Conservation (phyloP, 2,113 vertebrate genomes). For the Pogonocichla stellata region DNA sequence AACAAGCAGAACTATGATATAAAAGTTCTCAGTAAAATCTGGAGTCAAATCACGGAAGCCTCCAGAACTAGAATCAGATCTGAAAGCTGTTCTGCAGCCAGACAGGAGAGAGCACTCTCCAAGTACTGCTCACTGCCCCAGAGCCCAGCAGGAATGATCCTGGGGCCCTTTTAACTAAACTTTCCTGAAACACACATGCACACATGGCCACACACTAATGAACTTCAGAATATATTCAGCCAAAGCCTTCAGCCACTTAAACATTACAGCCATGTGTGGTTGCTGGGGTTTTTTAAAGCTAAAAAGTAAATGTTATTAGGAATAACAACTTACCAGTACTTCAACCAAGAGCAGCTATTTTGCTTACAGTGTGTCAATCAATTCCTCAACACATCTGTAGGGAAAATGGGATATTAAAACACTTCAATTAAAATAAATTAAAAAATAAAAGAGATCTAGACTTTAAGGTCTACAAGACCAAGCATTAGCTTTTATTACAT, state of each 20-base stretch:
- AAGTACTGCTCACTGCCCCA: background rate
- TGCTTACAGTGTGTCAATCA: slow-evolving; percentile 43
- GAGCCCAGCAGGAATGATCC: background rate
- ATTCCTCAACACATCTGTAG: slow-evolving; percentile 56
- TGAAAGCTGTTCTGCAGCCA: background rate
- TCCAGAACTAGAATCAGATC: background rate
- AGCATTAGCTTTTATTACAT: background rate
- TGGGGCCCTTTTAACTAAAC: background rate
- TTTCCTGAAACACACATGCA: background rate
- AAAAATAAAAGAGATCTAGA: background rate
- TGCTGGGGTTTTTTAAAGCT: background rate
- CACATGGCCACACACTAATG: background rate
- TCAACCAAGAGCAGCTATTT: slow-evolving; percentile 57
- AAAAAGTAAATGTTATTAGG: slow-evolving; percentile 21
- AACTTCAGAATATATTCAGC: background rate
- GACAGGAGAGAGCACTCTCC: background rate
- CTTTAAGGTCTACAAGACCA: background rate
- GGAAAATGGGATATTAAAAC: slow-evolving; percentile 47
- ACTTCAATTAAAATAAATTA: background rate
- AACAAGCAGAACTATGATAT: background rate
- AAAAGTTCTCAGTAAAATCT: background rate
- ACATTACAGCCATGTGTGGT: background rate
- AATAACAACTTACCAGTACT: slow-evolving; percentile 72
- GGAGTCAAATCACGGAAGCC: background rate
- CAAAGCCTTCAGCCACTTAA: background rate